Base-by-base conservation (phyloP, 2,888 invertebrate species). In the Teleiodes luculella region DNA sequence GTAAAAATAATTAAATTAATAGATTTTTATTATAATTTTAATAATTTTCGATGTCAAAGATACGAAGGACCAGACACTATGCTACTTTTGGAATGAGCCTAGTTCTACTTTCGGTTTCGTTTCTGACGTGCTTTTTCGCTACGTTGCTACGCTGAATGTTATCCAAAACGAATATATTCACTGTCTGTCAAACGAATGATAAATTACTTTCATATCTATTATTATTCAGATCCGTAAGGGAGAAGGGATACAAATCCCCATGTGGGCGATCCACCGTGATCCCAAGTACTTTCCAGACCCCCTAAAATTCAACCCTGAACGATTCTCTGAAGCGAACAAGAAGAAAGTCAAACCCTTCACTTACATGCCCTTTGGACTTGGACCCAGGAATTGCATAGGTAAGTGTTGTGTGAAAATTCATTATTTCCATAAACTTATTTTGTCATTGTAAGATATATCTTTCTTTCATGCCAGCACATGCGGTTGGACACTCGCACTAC, bases 371-470 rank as follows among this genome's bases (percentile, higher is more conserved):
- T 92, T 92, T 54, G 92, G 92, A 5, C 31, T 80, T 10, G 92
- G 92, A 1, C 92, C 89, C 1, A 80, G 92, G 53, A 91, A 84
- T 63, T 92, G 92, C 62, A 90, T 92, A 53, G 92, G 91, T 76
- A 63, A 63, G 24, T 36, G n/a, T n/a, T 6, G 13, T 13, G 36
- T 36, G n/a, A 36, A 13, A 8, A n/a, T 11, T 14, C 2, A 36
- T n/a, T 3, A 7, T 14, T 11, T 13, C 5, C 6, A 36, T 36
- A 13, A 13, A 36, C 11, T 41, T 11, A 18, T 18, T 11, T 3
- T 5, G 1, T 10, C 39, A 7, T 41, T 41, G 2, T 18, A 18
- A 41, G n/a, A 16, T 3, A 14, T 6, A 41, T 7, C 18, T 7
- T 41, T 16, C 39, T 41, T 36, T n/a, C n/a, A n/a, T n/a, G n/a